These are phyloP conservation scores for Xylota segnis DNA, from an alignment of 2,888 invertebrate species.

Conservation along the genomic window DNA sequence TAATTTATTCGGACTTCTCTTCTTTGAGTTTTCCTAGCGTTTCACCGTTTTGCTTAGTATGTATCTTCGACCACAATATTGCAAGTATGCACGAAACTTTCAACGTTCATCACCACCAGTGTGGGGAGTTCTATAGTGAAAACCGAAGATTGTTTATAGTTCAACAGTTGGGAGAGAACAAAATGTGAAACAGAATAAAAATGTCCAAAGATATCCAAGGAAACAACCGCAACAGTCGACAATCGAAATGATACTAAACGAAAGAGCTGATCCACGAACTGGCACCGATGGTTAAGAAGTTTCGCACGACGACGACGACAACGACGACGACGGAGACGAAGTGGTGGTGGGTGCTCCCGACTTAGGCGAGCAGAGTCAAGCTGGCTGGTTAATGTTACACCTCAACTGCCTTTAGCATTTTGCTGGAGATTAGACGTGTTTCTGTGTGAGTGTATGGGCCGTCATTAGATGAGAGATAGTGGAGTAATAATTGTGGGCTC, in stretches of 20 bases:
- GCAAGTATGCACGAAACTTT: conserved; percentile 36
- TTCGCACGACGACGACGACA: conserved; percentile 22
- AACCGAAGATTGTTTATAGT: conserved; percentile 66
- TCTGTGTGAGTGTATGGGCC: conserved; percentile 29
- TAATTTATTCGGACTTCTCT: conserved; percentile 30
- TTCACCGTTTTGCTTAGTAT: conserved; percentile 10
- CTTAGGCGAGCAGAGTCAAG: conserved; percentile 57
- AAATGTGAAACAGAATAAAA: conserved; percentile 20
- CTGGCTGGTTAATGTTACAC: conserved; percentile 70
- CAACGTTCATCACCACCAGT: conserved; percentile 27
- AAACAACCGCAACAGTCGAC: conserved; percentile 78
- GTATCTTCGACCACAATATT: conserved; percentile 12
- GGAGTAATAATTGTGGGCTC: conserved; percentile 31
- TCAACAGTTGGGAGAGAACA: conserved; percentile 55
- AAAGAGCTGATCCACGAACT: conserved; percentile 79
- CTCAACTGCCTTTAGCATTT: conserved; percentile 63
- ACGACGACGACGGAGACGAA: not conserved
- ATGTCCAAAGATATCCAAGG: conserved; percentile 38
- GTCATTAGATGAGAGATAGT: conserved; percentile 64
- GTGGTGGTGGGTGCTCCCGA: conserved; percentile 62
- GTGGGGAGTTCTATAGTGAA: conserved; percentile 44
- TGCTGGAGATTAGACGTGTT: conserved; percentile 5
- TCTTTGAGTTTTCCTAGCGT: not conserved
- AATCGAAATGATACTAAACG: conserved; percentile 79
- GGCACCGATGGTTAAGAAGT: conserved; percentile 38